Base-by-base conservation (phyloP, 30 jellyfish, hydroid and myxozoan genomes). In the Hydractinia echinata region DNA sequence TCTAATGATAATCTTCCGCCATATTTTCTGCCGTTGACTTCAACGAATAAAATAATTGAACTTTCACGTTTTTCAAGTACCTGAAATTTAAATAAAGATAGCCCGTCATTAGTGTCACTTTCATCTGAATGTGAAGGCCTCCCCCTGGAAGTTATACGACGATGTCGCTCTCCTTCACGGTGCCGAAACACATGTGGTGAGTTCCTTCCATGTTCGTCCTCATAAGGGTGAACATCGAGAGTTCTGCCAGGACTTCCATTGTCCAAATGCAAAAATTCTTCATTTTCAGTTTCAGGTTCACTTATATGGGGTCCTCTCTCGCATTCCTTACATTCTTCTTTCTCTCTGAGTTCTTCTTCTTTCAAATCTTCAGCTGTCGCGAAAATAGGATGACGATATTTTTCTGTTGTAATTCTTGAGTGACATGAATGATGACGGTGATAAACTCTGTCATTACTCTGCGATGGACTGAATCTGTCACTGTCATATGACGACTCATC, bases 301-400 rank as follows among this genome's bases (percentile, higher is more conserved):
- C 39, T 64, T n/a, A 7, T 5, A n/a, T 64, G 74, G 51, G 39
- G 19, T 6, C 19, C 74, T 13, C 39, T 64, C 4, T 51, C 19
- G 18, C 74, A 64, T 4, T 64, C 74, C 19, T 64, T 51, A 13
- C 74, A 64, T 64, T 51, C 8, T 64, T 64, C 74, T 44, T 64
- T 13, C 19, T 64, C 74, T 44, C 44, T 30, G 2, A 30, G 44
- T 30, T 64, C 10, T 64, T n/a, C 74, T 44, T 64, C 19, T 64
- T 51, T 64, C 74, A 64, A n/a, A 6, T 64, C 74, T 64, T 64
- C 16, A n/a, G 74, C 74, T 8, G 74, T 64, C 74, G 74, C 74
- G 39, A 64, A 64, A 64, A 64, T 64, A 44, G 74, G 74, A 13
- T 64, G 74, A 64, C 74, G 74, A 64, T 64, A 64, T 13, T 13